Evolutionary conservation across 2,113 vertebrate species (phyloP).

Genomic region (Hypanus sabinus): DNA sequence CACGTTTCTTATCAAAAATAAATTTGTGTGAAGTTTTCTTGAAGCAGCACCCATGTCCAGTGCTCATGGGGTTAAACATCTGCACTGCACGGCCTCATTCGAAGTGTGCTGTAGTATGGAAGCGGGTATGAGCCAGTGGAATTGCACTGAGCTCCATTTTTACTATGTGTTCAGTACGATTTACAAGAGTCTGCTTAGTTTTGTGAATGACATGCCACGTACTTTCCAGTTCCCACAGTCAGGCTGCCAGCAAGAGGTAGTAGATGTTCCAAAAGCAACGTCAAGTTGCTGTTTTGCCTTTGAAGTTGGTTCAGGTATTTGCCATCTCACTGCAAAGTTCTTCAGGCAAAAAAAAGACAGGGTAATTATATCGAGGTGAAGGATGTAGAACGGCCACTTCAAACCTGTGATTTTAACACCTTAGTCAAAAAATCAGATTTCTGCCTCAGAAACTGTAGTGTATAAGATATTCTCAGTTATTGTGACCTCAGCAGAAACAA

Average conservation of each 20-base stretch:
- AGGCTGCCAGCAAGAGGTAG: constrained; percentile 18
- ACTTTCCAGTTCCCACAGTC: constrained; percentile 25
- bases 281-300: neutral
- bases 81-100: neutral
- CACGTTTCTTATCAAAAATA: neutral
- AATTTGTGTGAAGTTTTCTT: neutral
- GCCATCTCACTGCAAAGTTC: neutral
- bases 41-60: neutral
- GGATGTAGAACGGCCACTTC: neutral
- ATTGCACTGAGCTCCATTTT: neutral
- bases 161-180: neutral
- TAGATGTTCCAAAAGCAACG: neutral
- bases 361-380: neutral
- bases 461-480: neutral
- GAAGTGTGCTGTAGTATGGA: neutral
- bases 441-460: neutral
- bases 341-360: neutral
- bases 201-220: constrained; percentile 30
- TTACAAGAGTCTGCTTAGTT: constrained; percentile 28
- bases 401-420: neutral
- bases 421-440: neutral
- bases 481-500: neutral
- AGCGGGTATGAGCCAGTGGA: neutral
- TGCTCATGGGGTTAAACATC: neutral
- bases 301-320: constrained; percentile 1